Evolutionary conservation across 2,888 invertebrate genomes (phyloP), one percentile per base, ranked within the genome.

Genomic region (Yponomeuta plumbellus): DNA sequence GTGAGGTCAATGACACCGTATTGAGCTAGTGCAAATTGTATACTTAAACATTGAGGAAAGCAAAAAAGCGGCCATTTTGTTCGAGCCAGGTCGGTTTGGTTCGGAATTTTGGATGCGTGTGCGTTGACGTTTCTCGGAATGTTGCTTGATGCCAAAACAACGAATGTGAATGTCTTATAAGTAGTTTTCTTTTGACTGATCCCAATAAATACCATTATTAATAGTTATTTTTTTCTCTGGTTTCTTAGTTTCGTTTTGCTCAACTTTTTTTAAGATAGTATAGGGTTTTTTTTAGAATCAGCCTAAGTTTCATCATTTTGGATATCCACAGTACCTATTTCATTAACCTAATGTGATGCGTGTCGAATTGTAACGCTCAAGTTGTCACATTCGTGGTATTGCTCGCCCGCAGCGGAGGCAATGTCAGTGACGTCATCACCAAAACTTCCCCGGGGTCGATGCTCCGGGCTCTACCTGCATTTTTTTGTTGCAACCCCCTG

Each of bases 391-490:
- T 74, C 71, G 78, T 76, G 70, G 67, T 78, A 76, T 80, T 81
- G 75, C 74, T 75, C 70, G 76, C 75, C 72, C 80, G 71, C 40
- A 5, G 40, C 17, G n/a, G 13, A 34, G 39, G 2, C 63, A 40
- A 63, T 44, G 40, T 63, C 63, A 21, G 20, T 90, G 89, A 89
- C 89, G 88, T 89, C 89, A 88, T 73, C 73, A 69, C 70, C 70
- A 79, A 83, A 81, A 80, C 77, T 34, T 65, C 78, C 78, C 73
- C 73, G 88, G 85, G 90, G 90, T 90, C 89, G 89, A 75, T 85
- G 89, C 78, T 83, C 89, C 83, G 80, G 81, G 76, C 85, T 82
- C 81, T 88, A 90, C 90, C 90, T 90, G 90, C 82, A 83, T 87
- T 90, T 90, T 44, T 91, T 89, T 88, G 81, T 83, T 80, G 80